Conservation (phyloP, 2,797 vertebrate genomes). For the Myiotriccus ornatus region DNA sequence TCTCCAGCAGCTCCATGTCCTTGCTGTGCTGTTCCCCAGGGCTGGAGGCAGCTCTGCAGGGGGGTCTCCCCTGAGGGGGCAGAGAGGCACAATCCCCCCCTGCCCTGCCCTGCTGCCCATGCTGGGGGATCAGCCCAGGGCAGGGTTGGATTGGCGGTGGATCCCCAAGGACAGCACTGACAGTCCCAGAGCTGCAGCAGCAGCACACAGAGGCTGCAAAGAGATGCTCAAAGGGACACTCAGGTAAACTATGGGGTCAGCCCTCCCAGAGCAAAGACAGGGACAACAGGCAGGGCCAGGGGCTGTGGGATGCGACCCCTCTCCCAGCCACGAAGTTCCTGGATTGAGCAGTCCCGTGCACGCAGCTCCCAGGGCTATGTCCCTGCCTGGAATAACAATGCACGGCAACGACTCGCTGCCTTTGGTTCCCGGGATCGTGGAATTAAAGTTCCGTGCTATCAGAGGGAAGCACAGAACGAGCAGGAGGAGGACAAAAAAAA, state of each 20-base stretch:
- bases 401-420: neutral
- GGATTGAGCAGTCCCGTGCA: neutral
- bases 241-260: neutral
- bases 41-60: neutral
- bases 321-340: neutral
- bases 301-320: neutral
- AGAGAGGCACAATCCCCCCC: neutral
- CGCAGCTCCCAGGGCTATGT: neutral
- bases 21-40: neutral
- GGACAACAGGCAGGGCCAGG: neutral
- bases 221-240: neutral
- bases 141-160: neutral
- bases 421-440: neutral
- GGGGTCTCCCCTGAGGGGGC: neutral
- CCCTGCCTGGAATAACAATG: conserved; percentile 4
- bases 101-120: neutral
- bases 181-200: neutral
- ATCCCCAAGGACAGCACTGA: neutral
- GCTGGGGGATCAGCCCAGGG: neutral
- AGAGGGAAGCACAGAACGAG: neutral
- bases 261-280: fast-evolving
- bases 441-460: neutral
- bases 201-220: neutral
- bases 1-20: neutral
- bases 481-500: neutral